Evolutionary conservation across 2,113 vertebrate species (phyloP).

Genomic region (Pogona vitticeps): DNA sequence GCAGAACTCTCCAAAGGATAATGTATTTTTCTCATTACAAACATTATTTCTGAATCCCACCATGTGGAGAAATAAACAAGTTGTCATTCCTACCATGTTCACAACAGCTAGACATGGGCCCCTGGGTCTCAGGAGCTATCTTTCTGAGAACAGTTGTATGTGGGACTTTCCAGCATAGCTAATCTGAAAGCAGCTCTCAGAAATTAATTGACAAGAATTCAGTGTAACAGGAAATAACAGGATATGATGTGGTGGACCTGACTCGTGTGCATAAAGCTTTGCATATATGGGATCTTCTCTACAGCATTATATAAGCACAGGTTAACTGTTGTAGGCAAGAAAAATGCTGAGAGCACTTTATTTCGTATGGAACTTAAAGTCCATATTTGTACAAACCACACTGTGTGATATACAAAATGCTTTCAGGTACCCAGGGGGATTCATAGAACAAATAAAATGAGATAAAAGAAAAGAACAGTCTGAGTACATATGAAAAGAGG

Average conservation of each 20-base stretch:
- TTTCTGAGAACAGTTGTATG: background rate
- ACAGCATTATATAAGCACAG: background rate
- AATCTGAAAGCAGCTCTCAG: background rate
- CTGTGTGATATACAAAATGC: background rate
- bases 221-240: background rate
- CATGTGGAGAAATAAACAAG: background rate
- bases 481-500: conserved; percentile 1
- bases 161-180: background rate
- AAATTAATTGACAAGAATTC: background rate
- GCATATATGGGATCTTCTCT: background rate
- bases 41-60: background rate
- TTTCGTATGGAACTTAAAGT: background rate
- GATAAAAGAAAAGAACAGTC: conserved; percentile 16
- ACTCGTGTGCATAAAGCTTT: too few relatives aligned
- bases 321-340: background rate
- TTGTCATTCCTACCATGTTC: background rate
- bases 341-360: background rate
- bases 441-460: conserved; percentile 13
- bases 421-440: background rate
- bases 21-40: background rate
- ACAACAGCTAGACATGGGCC: background rate
- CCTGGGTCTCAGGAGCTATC: background rate
- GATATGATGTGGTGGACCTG: background rate
- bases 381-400: background rate
- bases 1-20: background rate